phyloP scores from a whole-genome alignment of 2,888 invertebrate species.

The Ectemnius continuus region DNA sequence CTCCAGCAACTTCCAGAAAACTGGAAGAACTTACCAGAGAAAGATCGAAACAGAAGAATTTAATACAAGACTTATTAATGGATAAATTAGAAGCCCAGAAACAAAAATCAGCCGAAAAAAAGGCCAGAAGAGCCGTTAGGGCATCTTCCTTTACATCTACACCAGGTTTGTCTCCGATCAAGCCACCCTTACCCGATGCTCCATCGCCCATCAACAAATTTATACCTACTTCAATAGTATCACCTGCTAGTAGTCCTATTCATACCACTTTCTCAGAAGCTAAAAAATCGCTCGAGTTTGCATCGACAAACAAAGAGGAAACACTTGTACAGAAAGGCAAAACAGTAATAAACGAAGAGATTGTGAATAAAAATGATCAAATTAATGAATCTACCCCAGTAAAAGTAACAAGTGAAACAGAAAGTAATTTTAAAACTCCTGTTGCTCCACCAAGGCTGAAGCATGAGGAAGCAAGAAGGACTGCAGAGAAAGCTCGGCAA shows the following conservation, averaged over 20 bases:
- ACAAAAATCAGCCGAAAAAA: conserved; percentile 82
- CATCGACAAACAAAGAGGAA: conserved; percentile 28
- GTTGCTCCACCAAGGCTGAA: conserved; percentile 79
- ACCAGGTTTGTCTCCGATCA: conserved; percentile 49
- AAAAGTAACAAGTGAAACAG: conserved; percentile 10
- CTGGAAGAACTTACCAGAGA: conserved; percentile 89
- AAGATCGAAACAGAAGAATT: conserved; percentile 89
- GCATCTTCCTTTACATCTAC: conserved; percentile 77
- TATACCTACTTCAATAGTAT: conserved; percentile 64
- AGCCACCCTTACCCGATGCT: conserved; percentile 21
- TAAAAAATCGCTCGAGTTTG: conserved; percentile 48
- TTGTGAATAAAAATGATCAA: not conserved
- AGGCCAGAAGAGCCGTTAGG: conserved; percentile 81
- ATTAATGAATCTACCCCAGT: not conserved
- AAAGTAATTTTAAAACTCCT: conserved; percentile 78
- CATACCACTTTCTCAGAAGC: conserved; percentile 68
- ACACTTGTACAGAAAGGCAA: conserved; percentile 58
- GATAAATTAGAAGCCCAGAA: conserved; percentile 86
- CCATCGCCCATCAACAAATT: conserved; percentile 46
- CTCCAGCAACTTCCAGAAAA: conserved; percentile 82
- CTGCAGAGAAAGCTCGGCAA: conserved; percentile 82
- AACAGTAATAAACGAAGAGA: not conserved
- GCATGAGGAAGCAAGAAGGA: conserved; percentile 78
- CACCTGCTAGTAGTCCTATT: conserved; percentile 62
- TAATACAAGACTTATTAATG: conserved; percentile 90